phyloP scores from a whole-genome alignment of 2,888 invertebrate genomes.

The Euzetes globulus region DNA sequence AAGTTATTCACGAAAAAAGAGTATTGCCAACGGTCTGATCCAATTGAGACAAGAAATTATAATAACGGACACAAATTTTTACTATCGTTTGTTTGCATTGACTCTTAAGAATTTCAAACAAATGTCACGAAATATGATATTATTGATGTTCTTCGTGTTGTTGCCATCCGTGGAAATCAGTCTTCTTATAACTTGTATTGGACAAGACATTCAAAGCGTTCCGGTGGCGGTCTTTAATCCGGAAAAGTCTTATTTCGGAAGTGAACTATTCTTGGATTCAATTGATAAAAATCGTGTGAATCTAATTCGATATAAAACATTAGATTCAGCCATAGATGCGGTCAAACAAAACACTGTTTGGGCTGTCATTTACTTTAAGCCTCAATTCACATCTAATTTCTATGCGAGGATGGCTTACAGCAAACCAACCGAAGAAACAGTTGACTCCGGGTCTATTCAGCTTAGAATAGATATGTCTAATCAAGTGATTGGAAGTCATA shows the following conservation, averaged over 20 bases:
- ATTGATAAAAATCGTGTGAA: not conserved
- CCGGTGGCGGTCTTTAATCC: slow-evolving; percentile 31
- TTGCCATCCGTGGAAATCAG: slow-evolving; percentile 33
- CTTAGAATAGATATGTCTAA: slow-evolving; percentile 32
- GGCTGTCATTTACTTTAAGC: slow-evolving; percentile 26
- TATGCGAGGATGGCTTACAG: slow-evolving; percentile 8
- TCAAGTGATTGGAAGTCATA: slow-evolving; percentile 35
- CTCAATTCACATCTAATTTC: not conserved
- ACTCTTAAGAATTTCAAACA: slow-evolving; percentile 29
- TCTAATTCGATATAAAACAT: slow-evolving; percentile 5
- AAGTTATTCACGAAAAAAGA: not conserved
- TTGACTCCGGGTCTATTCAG: slow-evolving; percentile 20
- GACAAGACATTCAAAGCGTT: slow-evolving; percentile 31
- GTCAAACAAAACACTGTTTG: slow-evolving; percentile 23
- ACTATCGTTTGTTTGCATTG: not conserved
- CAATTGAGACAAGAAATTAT: not conserved
- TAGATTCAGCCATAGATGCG: slow-evolving; percentile 28
- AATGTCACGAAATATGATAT: slow-evolving; percentile 20
- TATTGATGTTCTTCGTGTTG: slow-evolving; percentile 28
- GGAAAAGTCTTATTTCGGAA: slow-evolving; percentile 1
- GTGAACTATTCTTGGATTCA: slow-evolving; percentile 26
- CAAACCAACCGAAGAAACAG: not conserved
- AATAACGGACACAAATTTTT: not conserved
- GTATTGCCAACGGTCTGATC: not conserved
- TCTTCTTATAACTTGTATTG: slow-evolving; percentile 31